phyloP scores from a whole-genome alignment of 2,113 vertebrate genomes.

The Setophaga kirtlandii region DNA sequence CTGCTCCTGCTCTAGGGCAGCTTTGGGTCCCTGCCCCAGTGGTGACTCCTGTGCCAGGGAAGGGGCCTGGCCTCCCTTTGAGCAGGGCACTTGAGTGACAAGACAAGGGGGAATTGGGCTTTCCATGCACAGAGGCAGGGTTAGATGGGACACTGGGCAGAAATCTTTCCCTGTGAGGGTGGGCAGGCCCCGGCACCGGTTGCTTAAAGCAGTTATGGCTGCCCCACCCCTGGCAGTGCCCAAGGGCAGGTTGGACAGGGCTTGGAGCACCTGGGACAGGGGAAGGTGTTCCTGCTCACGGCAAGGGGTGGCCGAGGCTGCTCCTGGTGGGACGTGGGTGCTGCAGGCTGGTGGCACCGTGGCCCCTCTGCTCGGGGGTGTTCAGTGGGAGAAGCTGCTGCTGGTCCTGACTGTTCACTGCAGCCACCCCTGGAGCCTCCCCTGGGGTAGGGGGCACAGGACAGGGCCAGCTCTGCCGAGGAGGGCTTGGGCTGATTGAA shows the following conservation, averaged over 20 bases:
- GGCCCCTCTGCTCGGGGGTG: rapidly evolving
- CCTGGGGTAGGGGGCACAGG: not conserved
- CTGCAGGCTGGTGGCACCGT: rapidly evolving
- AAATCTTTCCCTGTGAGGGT: not conserved
- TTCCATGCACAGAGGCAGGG: not conserved
- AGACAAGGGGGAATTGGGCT: not conserved
- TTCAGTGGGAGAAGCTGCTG: not conserved
- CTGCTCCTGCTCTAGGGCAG: not conserved
- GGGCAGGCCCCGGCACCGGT: not conserved
- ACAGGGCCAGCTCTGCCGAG: rapidly evolving
- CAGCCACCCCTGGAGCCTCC: not conserved
- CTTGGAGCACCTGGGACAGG: rapidly evolving
- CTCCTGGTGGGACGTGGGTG: not conserved
- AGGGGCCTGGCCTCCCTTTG: not conserved
- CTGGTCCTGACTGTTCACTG: not conserved
- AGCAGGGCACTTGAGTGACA: not conserved
- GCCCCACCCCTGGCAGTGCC: not conserved
- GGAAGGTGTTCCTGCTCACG: not conserved
- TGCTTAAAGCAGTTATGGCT: not conserved
- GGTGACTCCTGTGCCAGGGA: not conserved
- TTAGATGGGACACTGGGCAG: not conserved
- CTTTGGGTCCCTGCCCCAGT: not conserved
- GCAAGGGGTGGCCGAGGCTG: not conserved
- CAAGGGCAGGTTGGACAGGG: rapidly evolving
- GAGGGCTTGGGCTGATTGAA: not conserved